phyloP scores from a whole-genome alignment of 2,888 invertebrate genomes.

The Platycnemis pennipes region DNA sequence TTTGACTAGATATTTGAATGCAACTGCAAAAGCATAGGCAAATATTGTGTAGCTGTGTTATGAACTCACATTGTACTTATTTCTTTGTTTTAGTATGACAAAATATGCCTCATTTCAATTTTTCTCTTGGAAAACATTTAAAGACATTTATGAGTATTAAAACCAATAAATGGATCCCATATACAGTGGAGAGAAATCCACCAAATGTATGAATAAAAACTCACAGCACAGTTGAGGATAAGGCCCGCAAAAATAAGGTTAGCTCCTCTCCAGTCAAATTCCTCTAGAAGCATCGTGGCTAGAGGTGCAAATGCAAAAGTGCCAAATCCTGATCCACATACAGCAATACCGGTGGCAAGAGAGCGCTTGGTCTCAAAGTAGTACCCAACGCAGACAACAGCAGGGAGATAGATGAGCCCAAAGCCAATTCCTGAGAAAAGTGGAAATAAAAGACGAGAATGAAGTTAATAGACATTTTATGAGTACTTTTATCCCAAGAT shows the following conservation, averaged over 20 bases:
- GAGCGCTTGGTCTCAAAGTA: constrained; percentile 98
- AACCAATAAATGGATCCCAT: no score
- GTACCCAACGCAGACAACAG: constrained; percentile 97
- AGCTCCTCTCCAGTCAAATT: constrained; percentile 94
- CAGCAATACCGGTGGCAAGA: constrained; percentile 96
- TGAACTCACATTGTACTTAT: no score
- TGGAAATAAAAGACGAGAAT: constrained; percentile 71
- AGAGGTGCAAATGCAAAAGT: constrained; percentile 97
- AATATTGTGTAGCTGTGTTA: no score
- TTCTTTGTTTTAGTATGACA: no score
- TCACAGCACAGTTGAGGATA: constrained; percentile 93
- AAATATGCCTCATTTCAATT: no score
- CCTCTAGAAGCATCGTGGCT: constrained; percentile 88
- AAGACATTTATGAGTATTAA: no score
- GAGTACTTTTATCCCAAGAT: background rate
- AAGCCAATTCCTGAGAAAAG: constrained; percentile 90
- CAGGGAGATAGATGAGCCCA: constrained; percentile 96
- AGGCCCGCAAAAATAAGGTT: constrained; percentile 95
- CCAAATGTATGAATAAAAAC: constrained; percentile 73
- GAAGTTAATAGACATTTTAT: background rate
- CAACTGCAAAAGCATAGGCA: no score
- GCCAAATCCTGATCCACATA: constrained; percentile 97
- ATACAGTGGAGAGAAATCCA: no score
- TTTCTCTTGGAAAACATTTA: no score
- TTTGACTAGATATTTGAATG: no score